Percentiles rank a stretch among this genome's conserved stretches.
phyloP scores from a whole-genome alignment of 2,797 vertebrate species.

The Tolypeutes matacus region DNA sequence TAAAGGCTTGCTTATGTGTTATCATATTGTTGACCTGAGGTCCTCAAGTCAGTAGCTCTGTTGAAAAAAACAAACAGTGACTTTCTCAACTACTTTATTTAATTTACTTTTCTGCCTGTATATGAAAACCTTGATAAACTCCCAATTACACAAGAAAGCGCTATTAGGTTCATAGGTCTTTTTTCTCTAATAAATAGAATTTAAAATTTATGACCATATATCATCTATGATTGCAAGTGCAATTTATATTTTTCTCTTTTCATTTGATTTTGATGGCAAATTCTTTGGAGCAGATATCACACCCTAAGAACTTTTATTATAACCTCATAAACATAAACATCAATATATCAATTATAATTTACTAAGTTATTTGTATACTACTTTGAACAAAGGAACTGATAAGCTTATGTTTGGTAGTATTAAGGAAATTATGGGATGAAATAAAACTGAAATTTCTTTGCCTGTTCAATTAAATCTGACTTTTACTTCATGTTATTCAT shows the following conservation, averaged over 20 bases:
- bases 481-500: background rate
- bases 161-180: background rate
- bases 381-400: background rate
- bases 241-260: background rate
- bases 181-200: background rate
- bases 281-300: background rate
- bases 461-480: background rate
- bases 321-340: background rate
- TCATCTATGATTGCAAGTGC: background rate
- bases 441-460: background rate
- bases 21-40: background rate
- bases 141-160: background rate
- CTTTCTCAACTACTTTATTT: background rate
- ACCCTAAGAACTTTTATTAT: background rate
- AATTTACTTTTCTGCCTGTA: background rate
- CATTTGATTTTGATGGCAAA: background rate
- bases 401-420: background rate
- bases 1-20: background rate
- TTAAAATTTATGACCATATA: background rate
- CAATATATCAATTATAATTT: background rate
- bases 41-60: background rate
- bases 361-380: slow-evolving; percentile 13
- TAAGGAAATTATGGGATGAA: background rate
- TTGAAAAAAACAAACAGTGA: background rate
- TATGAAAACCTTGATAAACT: background rate